These are phyloP conservation scores for Cheilosia scutellata DNA, from an alignment of 2,888 invertebrate genomes.

Conservation along the genomic window DNA sequence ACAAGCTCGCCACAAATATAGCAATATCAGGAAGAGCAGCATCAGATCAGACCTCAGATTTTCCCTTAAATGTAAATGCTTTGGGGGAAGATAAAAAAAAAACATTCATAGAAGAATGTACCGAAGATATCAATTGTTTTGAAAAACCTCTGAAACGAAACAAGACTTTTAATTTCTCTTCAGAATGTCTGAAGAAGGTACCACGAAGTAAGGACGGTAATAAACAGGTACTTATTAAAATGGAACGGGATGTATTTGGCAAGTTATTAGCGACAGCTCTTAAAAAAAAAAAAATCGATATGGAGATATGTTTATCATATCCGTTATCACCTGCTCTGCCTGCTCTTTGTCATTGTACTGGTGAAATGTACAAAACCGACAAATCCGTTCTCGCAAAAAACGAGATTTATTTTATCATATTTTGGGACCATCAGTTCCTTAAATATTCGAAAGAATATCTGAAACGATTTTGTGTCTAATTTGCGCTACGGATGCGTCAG, in stretches of 20 bases:
- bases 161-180: constrained; percentile 5
- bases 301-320: constrained; percentile 11
- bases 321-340: constrained; percentile 13
- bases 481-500: neutral
- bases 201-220: constrained; percentile 9
- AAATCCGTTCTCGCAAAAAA: constrained; percentile 31
- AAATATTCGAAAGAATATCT: constrained; percentile 11
- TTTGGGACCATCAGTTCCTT: neutral
- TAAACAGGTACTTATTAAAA: constrained; percentile 3
- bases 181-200: constrained; percentile 3
- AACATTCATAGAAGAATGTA: constrained; percentile 9
- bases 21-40: neutral
- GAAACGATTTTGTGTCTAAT: constrained; percentile 8
- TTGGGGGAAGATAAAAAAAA: neutral
- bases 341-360: neutral
- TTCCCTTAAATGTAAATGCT: neutral
- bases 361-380: constrained; percentile 27
- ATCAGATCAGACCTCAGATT: neutral
- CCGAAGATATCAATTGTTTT: neutral
- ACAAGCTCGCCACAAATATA: no score
- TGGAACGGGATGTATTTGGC: constrained; percentile 12
- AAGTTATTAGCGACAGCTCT: no score
- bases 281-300: constrained; percentile 17
- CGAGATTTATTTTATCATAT: constrained; percentile 6
- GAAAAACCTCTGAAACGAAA: constrained; percentile 6